phyloP scores from a whole-genome alignment of 2,888 invertebrate genomes.

The Elysia crispata region DNA sequence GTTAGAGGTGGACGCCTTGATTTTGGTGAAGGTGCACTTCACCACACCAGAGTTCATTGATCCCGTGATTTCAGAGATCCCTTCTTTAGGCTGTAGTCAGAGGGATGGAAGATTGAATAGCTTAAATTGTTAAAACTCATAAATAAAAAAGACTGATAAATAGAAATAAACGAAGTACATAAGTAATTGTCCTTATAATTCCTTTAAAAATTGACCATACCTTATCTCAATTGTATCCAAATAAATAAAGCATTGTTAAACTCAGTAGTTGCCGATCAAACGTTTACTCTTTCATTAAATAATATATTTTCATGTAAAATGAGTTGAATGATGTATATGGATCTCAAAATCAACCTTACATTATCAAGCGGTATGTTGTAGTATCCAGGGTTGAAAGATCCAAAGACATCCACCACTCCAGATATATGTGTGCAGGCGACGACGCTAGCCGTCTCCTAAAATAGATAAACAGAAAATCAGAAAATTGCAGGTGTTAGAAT shows the following conservation, averaged over 20 bases:
- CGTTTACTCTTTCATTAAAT: not conserved
- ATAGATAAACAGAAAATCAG: too few species aligned
- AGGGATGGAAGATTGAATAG: not conserved
- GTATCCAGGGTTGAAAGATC: constrained; percentile 29
- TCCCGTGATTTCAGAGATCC: constrained; percentile 25
- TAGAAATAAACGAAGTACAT: too few species aligned
- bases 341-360: constrained; percentile 6
- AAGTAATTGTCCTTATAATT: too few species aligned
- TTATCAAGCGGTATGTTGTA: constrained; percentile 5
- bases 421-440: constrained; percentile 50
- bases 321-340: too few species aligned
- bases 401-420: not conserved
- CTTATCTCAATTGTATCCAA: too few species aligned
- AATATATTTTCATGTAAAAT: not conserved
- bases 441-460: constrained; percentile 58
- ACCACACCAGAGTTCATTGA: constrained; percentile 30
- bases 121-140: not conserved
- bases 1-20: not conserved
- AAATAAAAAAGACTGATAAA: too few species aligned
- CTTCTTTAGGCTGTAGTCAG: constrained; percentile 31
- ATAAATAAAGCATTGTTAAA: too few species aligned
- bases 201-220: too few species aligned
- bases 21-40: constrained; percentile 29
- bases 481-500: too few species aligned
- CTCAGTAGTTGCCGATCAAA: too few species aligned